phyloP scores from a whole-genome alignment of 2,113 vertebrate genomes.

The Talpa occidentalis region DNA sequence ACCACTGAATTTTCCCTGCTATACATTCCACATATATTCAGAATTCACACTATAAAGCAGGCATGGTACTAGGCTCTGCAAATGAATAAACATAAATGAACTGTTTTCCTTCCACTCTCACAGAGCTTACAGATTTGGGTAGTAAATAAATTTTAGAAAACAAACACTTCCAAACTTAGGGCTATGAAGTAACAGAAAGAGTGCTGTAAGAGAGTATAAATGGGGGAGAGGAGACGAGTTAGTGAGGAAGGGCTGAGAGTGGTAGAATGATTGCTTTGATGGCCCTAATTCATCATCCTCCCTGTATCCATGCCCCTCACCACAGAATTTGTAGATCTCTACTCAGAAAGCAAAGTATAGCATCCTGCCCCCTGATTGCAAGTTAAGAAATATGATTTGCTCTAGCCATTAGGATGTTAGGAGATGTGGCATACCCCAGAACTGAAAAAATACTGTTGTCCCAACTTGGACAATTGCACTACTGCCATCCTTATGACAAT shows the following conservation, averaged over 20 bases:
- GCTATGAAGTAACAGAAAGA: not conserved
- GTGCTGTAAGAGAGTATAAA: not conserved
- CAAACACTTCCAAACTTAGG: not conserved
- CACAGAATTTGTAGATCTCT: not conserved
- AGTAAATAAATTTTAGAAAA: not conserved
- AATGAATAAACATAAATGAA: not conserved
- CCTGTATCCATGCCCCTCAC: not conserved
- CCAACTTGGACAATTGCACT: not conserved
- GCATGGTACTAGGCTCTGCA: not conserved
- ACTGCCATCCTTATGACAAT: not conserved
- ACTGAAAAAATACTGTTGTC: not conserved
- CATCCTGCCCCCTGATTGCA: not conserved
- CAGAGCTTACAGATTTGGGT: not conserved
- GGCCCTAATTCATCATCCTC: not conserved
- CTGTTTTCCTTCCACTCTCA: not conserved
- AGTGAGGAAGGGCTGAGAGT: fast-evolving
- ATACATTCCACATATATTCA: not conserved
- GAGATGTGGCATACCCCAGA: not conserved
- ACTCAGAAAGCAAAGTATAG: not conserved
- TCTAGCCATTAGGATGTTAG: not conserved
- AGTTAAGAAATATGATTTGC: slow-evolving; percentile 19
- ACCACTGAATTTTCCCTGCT: not conserved
- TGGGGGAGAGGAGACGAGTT: not conserved
- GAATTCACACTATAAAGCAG: not conserved
- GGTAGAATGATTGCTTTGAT: not conserved